Evolutionary conservation across 2,797 vertebrate genomes (phyloP), one percentile per base, ranked within the genome.

Genomic region (Megaceryle alcyon): DNA sequence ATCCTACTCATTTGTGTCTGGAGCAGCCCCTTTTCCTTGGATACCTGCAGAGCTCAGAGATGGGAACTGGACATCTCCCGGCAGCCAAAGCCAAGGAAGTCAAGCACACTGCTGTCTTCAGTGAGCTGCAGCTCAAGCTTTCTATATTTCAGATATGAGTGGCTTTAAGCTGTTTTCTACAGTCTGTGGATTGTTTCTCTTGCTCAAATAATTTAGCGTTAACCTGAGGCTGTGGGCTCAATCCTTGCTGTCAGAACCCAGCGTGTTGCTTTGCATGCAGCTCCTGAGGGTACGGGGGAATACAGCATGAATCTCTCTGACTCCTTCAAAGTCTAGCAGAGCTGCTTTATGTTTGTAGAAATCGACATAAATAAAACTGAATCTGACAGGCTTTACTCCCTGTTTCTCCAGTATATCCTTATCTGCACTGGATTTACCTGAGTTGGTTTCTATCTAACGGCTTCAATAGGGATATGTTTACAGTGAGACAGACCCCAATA

Each of bases 201-300:
- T 95, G 81, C 84, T 93, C 94, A 97, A 96, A 96, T 95, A 97
- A 93, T 93, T 96, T 91, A 96, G 88, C 78, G 92, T 70, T 96
- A 85, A 96, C 95, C 93, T 8, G 53, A 71, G 95, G 95, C 94
- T 96, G 92, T 80, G 92, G 95, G 96, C 92, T 96, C 96, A 96
- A 60, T 96, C 88, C 92, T 86, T 21, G 90, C 93, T 97, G 95
- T 95, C 94, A 94, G 90, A 94, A 79, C 44, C 86, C 83, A 53
- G 71, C 2, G 83, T n/a, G 92, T 33, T 92, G 92, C 90, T 96
- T 88, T 70, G 88, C 81, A 26, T 68, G 83, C 90, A 85, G 78
- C 83, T 95, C 94, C 96, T 92, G 71, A 82, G 88, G 95, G 86
- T 25, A n/a, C 2, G 17, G 44, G 61, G 77, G 64, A 92, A 90